Percentiles rank a stretch among this genome's conserved stretches.
These are phyloP conservation scores for Rousettus leschenaultii DNA, from an alignment of 2,113 vertebrate genomes.

Conservation along the genomic window DNA sequence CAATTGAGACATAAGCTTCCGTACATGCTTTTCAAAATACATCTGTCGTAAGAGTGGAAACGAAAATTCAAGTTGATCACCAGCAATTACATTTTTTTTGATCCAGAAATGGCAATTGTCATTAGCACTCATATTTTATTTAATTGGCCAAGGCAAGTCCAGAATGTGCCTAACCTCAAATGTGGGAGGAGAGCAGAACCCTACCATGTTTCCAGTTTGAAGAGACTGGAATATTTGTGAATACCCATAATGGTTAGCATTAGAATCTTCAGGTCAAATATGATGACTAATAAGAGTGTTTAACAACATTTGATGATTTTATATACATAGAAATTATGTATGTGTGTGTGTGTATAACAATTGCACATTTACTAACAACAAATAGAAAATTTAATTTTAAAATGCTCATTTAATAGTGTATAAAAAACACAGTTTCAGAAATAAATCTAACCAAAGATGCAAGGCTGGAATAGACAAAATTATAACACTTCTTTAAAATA, in stretches of 20 bases:
- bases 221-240: not conserved
- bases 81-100: not conserved
- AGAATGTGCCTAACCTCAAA: not conserved
- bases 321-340: not conserved
- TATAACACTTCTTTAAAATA: not conserved
- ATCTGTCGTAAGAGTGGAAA: not conserved
- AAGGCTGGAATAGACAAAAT: not conserved
- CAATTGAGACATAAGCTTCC: not conserved
- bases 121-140: not conserved
- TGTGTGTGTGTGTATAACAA: not conserved
- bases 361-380: not conserved
- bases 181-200: not conserved
- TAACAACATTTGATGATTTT: not conserved
- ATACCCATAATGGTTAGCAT: not conserved
- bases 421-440: not conserved
- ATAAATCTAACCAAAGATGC: not conserved
- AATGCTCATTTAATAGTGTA: not conserved
- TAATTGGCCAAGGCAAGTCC: not conserved
- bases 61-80: not conserved
- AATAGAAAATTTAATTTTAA: not conserved
- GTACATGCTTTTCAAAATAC: not conserved
- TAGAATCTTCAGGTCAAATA: not conserved
- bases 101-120: not conserved
- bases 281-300: not conserved
- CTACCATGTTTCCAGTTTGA: not conserved